Base-by-base conservation (phyloP, 2,888 invertebrate genomes). In the Tenthredo mesomela region DNA sequence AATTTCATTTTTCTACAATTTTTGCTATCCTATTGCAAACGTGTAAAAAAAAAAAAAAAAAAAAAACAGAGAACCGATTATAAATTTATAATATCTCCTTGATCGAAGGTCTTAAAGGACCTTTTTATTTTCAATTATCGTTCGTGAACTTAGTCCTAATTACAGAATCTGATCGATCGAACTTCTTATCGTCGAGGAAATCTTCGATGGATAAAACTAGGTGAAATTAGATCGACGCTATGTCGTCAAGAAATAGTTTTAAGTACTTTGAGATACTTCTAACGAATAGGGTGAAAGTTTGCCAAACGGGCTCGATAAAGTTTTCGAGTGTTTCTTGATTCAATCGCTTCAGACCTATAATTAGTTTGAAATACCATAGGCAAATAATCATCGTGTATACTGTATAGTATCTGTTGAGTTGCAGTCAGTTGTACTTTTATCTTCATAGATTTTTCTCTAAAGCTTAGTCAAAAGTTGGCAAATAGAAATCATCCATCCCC, bases 401-500 rank as follows among this genome's bases (percentile, higher is more conserved):
- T 25, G 43, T 73, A 73, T 5, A n/a, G 40, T 73, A 73, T 61
- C 21, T 2, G 21, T 1, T 9, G 25, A 43, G 12, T 37, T 73
- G 25, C 43, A 43, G 43, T 18, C 25, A 29, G 33, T 12, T 67
- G 25, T 67, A 1, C 9, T 71, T 25, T 73, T n/a, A n/a, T 15
- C 43, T n/a, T 12, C 18, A 10, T n/a, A 54, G 77, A 77, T 77
- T 33, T 40, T 40, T n/a, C 18, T 33, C 12, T 33, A 50, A 77
- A 77, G 77, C 33, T 77, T 77, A 40, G 77, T 77, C 77, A 80
- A 80, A 80, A 80, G 61, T 80, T 67, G n/a, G 18, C 43, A 82
- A 82, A 82, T 82, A 82, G 82, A 70, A 82, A 82, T 82, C 67
- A 82, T 82, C 82, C 65, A 18, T 67, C 67, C 47, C 33, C 82